Base-by-base conservation (phyloP, 1,140 invertebrate species). In the Zaprionus vittiger region DNA sequence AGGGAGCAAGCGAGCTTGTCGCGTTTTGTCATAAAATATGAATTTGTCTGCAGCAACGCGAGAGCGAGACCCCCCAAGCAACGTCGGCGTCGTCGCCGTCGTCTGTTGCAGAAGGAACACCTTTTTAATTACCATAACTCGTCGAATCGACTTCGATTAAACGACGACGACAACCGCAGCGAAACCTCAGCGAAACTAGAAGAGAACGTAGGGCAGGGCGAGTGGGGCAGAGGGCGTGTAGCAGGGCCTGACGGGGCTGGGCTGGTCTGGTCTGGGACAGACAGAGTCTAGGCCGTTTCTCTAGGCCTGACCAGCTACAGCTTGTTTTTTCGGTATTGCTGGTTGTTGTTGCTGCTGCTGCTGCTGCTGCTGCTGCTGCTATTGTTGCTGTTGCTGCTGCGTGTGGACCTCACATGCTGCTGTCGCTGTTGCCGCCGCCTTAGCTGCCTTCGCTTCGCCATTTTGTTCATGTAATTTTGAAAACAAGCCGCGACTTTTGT, bases 51-150 rank as follows among this genome's bases (percentile, higher is more conserved):
- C 64, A 73, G 57, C 69, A 31, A 37, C 41, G 66, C 54, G 49
- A 61, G 65, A 47, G 52, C 76, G 60, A 62, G 83, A 86, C 83
- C 84, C 63, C 83, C 84, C 83, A 86, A 49, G 74, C 74, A 69
- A 52, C 47, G 11, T 22, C 9, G 47, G 24, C 47, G 47, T 17
- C 41, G 41, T 49, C n/a, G 47, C 0, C 41, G 41, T 49, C 31
- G 28, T 70, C 66, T 71, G 81, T 80, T 80, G 84, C 79, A 73
- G 67, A 81, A 90, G 81, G 85, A 90, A 90, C 85, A 90, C 85
- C 85, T 90, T 90, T 90, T 90, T 90, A 90, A 90, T 90, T 90
- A 90, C 85, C 85, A 90, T 90, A 90, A 90, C 85, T 90, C 82
- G 85, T 84, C 84, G 81, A 63, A 86, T 81, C 49, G 83, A 79